Percentiles rank a stretch among this genome's conserved stretches.
Conservation (phyloP, 1,140 invertebrate genomes). For the Hylaeus anthracinus region DNA sequence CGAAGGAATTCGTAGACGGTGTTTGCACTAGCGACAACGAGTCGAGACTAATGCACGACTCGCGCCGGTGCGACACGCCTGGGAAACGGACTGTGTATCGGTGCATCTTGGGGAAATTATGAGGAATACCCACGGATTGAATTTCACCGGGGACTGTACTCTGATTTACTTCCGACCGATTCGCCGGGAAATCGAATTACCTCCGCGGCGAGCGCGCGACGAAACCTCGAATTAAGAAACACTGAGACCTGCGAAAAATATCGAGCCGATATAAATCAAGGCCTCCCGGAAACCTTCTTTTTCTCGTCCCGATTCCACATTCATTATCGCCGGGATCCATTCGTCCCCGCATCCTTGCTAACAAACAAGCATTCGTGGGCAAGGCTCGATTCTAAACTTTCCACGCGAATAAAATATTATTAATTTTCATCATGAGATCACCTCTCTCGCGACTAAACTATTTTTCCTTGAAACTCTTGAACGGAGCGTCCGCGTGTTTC, state of each 20-base stretch:
- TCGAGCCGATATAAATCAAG: slow-evolving; percentile 79
- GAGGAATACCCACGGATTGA: slow-evolving; percentile 26
- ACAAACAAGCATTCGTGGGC: slow-evolving; percentile 6
- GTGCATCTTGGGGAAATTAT: slow-evolving; percentile 53
- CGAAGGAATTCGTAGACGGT: neutral
- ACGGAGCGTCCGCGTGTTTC: too few species aligned
- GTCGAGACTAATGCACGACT: neutral
- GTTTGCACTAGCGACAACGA: neutral
- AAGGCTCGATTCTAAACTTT: too few species aligned
- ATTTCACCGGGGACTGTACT: slow-evolving; percentile 73
- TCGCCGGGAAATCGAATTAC: slow-evolving; percentile 78
- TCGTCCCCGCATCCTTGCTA: slow-evolving; percentile 12
- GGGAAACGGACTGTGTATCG: neutral
- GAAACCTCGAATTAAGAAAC: slow-evolving; percentile 80
- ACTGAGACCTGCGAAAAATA: slow-evolving; percentile 79
- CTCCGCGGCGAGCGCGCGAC: slow-evolving; percentile 64
- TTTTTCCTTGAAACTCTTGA: too few species aligned
- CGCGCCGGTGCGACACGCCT: too few species aligned
- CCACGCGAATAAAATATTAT: too few species aligned
- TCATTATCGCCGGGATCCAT: slow-evolving; percentile 59
- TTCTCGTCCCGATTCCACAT: slow-evolving; percentile 62
- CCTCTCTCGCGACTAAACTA: too few species aligned
- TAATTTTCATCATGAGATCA: too few species aligned
- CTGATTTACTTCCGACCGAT: slow-evolving; percentile 78
- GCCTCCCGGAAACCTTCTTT: slow-evolving; percentile 73